Evolutionary conservation across 2,113 vertebrate species (phyloP), one percentile per base, ranked within the genome.

Genomic region (Gallinago jamesoni): DNA sequence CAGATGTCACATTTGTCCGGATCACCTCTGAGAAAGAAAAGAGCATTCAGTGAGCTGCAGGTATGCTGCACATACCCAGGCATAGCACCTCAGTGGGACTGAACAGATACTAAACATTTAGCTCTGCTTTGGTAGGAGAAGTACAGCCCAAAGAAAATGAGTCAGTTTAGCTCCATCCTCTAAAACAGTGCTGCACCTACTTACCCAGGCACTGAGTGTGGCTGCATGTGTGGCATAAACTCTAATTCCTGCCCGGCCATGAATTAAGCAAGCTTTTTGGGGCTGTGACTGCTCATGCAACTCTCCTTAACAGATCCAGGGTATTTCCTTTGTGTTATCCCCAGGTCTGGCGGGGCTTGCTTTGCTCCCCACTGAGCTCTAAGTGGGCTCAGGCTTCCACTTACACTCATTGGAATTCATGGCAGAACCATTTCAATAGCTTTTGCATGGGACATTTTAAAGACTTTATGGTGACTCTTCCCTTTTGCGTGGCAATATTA

Each of bases 1-100:
- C 99, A 99, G 96, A 99, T 99, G 97, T 99, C 99, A 52, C 99
- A 99, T 74, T 91, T 98, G 89, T 99, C 98, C 0, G 99, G 98
- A 52, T 99, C 99, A 3, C 99, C 99, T 76, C 99, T 99, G 97
- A 50, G 91, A 94, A 83, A 96, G 83, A 94, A 82, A 97, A 93
- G 5, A 91, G 63, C 77, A 37, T 11, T 64, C 12, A 3, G 56
- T 95, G 62, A 96, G 86, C 35, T 33, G 22, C 48, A 48, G 48
- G 48, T 48, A 23, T 48, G 48, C 47, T 48, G 70, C 66, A 41
- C 1, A 0, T 68, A 6, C 25, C 31, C 55, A 12, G 69, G 6
- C 55, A 4, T 12, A 55, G 45, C 67, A 4, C 45, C 8, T 15
- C 52, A 7, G 21, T 0, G 48, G 39, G 73, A 7, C 16, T 19